Conservation (phyloP, 2,888 invertebrate genomes). For the Lycaena phlaeas region DNA sequence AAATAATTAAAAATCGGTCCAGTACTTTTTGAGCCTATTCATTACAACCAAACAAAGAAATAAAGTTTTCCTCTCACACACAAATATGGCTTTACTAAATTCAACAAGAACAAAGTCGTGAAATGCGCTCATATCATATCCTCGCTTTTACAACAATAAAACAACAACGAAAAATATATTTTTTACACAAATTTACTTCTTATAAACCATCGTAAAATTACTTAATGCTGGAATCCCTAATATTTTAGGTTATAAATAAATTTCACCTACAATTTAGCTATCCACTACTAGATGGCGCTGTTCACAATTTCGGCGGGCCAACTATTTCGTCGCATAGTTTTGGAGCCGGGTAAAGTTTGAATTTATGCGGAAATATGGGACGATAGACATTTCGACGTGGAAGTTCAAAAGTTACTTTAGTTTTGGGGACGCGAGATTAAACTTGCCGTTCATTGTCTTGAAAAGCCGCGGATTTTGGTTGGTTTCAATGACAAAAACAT, state of each 20-base stretch:
- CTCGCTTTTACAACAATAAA: no score
- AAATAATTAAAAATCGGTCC: no score
- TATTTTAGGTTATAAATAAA: slow-evolving; percentile 13
- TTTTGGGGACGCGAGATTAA: slow-evolving; percentile 43
- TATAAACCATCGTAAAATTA: slow-evolving; percentile 1
- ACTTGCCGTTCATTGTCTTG: slow-evolving; percentile 26
- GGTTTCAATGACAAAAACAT: slow-evolving; percentile 19
- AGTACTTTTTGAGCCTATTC: no score
- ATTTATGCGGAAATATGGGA: slow-evolving; percentile 46
- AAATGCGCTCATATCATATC: no score
- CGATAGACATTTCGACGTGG: slow-evolving; percentile 24
- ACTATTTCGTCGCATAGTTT: slow-evolving; percentile 32
- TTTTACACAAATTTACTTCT: no score
- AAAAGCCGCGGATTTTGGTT: slow-evolving; percentile 19
- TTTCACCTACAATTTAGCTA: slow-evolving; percentile 27
- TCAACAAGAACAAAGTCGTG: no score
- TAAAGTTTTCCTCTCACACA: no score
- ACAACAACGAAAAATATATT: no score
- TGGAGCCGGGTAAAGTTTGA: slow-evolving; percentile 29
- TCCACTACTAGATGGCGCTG: slow-evolving; percentile 45
- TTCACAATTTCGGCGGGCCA: slow-evolving; percentile 27
- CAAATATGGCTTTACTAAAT: no score
- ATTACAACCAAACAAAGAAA: no score
- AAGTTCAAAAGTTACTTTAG: slow-evolving; percentile 26
- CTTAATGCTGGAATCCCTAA: not conserved